These are phyloP conservation scores for Mythimna vitellina DNA, from an alignment of 2,888 invertebrate genomes.

Conservation along the genomic window DNA sequence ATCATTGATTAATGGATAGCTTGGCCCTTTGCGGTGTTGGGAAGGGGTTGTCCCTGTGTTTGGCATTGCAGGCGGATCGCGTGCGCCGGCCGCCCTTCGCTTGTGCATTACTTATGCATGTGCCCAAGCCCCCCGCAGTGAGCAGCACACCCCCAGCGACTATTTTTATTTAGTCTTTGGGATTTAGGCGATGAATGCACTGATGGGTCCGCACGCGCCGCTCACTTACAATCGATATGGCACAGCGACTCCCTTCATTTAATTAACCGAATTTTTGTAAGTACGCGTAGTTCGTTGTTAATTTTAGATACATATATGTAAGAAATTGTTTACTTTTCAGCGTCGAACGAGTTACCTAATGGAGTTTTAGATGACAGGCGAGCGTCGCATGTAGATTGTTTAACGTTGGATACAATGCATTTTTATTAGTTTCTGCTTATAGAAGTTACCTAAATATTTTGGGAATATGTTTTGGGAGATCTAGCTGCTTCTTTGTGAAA, in stretches of 20 bases:
- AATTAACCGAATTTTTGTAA: constrained; percentile 36
- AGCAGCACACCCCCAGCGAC: constrained; percentile 71
- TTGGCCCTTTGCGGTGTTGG: constrained; percentile 73
- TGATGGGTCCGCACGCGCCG: constrained; percentile 81
- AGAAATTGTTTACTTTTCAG: constrained; percentile 33
- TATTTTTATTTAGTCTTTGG: constrained; percentile 84
- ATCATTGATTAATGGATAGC: constrained; percentile 84
- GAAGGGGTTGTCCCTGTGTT: constrained; percentile 76
- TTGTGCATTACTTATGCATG: constrained; percentile 89
- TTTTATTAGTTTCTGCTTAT: constrained; percentile 11
- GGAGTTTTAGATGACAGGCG: constrained; percentile 8
- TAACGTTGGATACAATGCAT: constrained; percentile 12
- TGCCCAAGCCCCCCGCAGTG: constrained; percentile 71
- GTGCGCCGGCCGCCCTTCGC: constrained; percentile 86
- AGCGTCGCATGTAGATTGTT: constrained; percentile 5
- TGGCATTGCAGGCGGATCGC: constrained; percentile 82
- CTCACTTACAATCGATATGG: constrained; percentile 74
- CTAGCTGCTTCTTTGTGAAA: background rate
- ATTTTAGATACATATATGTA: constrained; percentile 21
- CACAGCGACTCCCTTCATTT: constrained; percentile 35
- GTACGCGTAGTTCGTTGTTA: constrained; percentile 17
- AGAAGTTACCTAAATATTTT: constrained; percentile 1
- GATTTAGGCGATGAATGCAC: constrained; percentile 81
- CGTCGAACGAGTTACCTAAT: constrained; percentile 36
- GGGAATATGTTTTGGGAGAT: background rate